Base-by-base conservation (phyloP, 1,140 invertebrate genomes). In the Drosophila arawakana region DNA sequence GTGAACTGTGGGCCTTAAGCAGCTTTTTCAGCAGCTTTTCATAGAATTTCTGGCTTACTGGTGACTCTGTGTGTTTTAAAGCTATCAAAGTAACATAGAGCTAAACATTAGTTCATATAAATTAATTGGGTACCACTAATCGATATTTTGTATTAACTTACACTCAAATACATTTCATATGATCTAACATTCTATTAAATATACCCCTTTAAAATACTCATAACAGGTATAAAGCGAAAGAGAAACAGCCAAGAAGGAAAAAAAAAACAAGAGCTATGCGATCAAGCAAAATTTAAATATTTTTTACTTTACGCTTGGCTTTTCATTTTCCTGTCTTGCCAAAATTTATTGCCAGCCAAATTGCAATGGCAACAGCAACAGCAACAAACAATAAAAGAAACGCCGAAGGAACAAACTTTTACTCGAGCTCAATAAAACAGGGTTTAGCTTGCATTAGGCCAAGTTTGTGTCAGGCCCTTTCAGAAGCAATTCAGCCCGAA, bases 261-360 rank as follows among this genome's bases (percentile, higher is more conserved):
- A 54, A 54, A 44, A 47, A 58, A 63, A 50, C 25, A 39, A 63
- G 46, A 59, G 59, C 60, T 47, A 44, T 49, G 52, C 73, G 62
- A 81, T 70, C 65, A 59, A 60, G 55, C 46, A 41, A 84, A 84
- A 85, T 88, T 76, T 86, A 80, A 86, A 82, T 86, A 79, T 79
- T 43, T 86, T 86, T 71, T 41, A 63, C 47, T 76, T 78, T 74
- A 63, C 68, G 55, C 72, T 78, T 60, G 77, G 58, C 70, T 76
- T 85, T 71, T 78, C 71, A 79, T 88, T 82, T 88, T 55, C 18
- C 61, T 69, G 83, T 77, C 72, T 73, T 73, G 79, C 72, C 77
- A 63, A 86, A 85, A 88, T 86, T 86, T 86, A 88, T 86, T 77
- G 57, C 73, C 82, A 82, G 63, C 76, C 68, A 88, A 83, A 82